A percentile compares a stretch with the other conserved stretches of the same genome.
phyloP scores from a whole-genome alignment of 2,888 invertebrate genomes.

The Caenorhabditis sp. region DNA sequence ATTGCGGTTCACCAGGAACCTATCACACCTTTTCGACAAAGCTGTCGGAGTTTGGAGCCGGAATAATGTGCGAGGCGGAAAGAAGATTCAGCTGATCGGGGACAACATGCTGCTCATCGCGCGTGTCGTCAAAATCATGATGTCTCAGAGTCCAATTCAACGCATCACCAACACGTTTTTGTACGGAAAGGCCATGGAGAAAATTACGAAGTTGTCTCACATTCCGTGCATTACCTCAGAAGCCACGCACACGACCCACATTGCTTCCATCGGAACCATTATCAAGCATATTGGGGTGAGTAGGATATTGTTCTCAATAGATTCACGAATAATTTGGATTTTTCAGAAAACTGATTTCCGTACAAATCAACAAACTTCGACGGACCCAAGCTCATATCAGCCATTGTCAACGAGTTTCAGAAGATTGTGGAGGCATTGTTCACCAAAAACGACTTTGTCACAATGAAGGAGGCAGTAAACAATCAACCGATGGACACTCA shows the following conservation, averaged over 20 bases:
- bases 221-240: conserved; percentile 48
- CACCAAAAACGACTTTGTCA: no score
- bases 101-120: conserved; percentile 70
- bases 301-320: no score
- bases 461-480: no score
- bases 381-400: conserved; percentile 49
- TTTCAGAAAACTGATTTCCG: conserved; percentile 44
- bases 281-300: conserved; percentile 63
- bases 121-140: conserved; percentile 67
- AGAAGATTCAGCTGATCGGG: conserved; percentile 67
- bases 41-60: conserved; percentile 35
- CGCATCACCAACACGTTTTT: conserved; percentile 64
- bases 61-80: conserved; percentile 64
- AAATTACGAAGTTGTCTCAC: conserved; percentile 51
- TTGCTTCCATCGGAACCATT: conserved; percentile 63
- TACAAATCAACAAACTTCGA: conserved; percentile 34
- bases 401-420: conserved; percentile 44
- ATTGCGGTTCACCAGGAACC: neutral
- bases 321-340: no score
- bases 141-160: conserved; percentile 56
- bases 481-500: conserved; percentile 21
- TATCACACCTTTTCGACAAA: neutral
- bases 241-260: conserved; percentile 43
- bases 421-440: conserved; percentile 46
- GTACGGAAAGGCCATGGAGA: conserved; percentile 48